Conservation (phyloP, 2,888 invertebrate species). For the Erebia palarica region DNA sequence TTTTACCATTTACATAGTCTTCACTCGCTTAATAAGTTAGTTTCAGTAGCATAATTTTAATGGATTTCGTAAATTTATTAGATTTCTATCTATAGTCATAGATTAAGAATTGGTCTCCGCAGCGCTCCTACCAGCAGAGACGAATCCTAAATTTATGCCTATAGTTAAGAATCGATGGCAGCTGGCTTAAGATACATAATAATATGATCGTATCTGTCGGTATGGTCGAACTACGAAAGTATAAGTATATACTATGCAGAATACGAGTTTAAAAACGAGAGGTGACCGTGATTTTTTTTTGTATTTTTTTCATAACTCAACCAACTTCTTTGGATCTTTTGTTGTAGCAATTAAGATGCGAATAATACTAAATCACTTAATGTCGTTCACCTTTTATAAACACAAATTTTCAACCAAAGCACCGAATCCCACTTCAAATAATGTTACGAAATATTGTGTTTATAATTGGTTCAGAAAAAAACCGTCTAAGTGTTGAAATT, state of each 20-base stretch:
- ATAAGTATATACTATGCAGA: slow-evolving; percentile 23
- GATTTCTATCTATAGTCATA: no score
- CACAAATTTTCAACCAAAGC: neutral
- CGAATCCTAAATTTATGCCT: no score
- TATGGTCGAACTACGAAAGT: slow-evolving; percentile 32
- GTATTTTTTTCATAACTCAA: slow-evolving; percentile 14
- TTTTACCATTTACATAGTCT: no score
- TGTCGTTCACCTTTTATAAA: neutral
- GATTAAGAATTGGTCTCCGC: no score
- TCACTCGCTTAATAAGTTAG: no score
- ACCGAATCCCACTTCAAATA: neutral
- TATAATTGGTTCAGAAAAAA: neutral
- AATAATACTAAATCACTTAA: slow-evolving; percentile 14
- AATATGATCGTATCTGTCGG: slow-evolving; percentile 37
- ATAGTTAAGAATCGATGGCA: neutral
- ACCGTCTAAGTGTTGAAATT: no score
- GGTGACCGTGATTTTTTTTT: slow-evolving; percentile 28
- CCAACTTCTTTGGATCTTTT: slow-evolving; percentile 8
- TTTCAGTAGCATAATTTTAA: no score
- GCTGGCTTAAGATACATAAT: slow-evolving; percentile 23
- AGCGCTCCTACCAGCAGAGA: no score
- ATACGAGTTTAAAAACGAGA: slow-evolving; percentile 19
- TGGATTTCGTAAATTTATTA: no score
- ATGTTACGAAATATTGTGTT: neutral
- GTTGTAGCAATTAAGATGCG: slow-evolving; percentile 12